A percentile compares a stretch with the other conserved stretches of the same genome.
phyloP scores from a whole-genome alignment of 2,797 vertebrate species.

The Lerista edwardsae region DNA sequence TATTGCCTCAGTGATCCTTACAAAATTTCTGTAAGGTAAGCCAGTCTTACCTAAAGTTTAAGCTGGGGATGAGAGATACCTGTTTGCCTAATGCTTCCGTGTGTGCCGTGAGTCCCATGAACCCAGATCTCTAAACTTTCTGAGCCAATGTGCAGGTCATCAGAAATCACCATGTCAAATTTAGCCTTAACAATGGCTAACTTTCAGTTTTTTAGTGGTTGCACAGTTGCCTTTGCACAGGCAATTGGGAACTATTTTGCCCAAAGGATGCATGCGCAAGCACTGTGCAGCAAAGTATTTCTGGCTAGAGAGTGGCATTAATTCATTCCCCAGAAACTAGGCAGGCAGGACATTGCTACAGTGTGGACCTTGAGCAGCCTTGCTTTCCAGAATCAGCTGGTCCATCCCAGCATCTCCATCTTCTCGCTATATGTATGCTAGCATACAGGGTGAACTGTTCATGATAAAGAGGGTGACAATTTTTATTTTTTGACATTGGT shows the following conservation, averaged over 20 bases:
- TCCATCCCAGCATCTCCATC: neutral
- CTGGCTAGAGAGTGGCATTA: neutral
- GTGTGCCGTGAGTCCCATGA: too few relatives aligned
- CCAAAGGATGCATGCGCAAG: neutral
- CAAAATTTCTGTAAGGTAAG: neutral
- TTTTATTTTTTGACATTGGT: too few relatives aligned
- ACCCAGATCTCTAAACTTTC: too few relatives aligned
- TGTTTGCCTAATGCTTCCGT: neutral
- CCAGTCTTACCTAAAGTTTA: neutral
- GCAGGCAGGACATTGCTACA: neutral
- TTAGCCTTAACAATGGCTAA: neutral
- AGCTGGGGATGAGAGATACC: neutral
- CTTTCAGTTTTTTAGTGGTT: too few relatives aligned
- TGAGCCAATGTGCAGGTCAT: neutral
- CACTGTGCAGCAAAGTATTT: neutral
- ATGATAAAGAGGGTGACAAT: neutral
- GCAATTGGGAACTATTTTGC: neutral
- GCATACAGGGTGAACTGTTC: neutral
- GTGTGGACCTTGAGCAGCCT: neutral
- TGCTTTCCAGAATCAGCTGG: neutral
- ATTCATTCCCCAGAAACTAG: neutral
- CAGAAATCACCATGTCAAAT: neutral
- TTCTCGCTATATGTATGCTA: neutral
- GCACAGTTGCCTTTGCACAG: too few relatives aligned
- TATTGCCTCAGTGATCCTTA: neutral